Conservation (phyloP, 2,113 vertebrate species). For the Brachyistius frenatus region DNA sequence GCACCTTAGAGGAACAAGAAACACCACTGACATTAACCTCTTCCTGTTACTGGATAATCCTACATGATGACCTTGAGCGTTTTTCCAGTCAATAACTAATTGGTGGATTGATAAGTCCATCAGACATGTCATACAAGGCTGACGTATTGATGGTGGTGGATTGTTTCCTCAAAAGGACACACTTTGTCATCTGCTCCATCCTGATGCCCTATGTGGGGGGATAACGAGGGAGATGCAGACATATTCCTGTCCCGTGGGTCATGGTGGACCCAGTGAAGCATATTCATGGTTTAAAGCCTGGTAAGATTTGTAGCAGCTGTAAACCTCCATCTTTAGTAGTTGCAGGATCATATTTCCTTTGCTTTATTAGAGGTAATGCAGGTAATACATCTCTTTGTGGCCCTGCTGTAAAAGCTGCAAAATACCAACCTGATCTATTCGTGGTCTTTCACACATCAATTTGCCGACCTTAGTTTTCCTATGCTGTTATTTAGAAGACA, state of each 20-base stretch:
- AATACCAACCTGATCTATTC: slow-evolving; percentile 10
- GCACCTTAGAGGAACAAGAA: slow-evolving; percentile 2
- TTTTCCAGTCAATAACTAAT: slow-evolving; percentile 47
- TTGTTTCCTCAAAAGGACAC: slow-evolving; percentile 27
- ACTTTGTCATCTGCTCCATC: slow-evolving; percentile 18
- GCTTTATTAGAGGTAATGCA: slow-evolving; percentile 24
- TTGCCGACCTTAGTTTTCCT: background rate
- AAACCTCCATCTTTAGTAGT: slow-evolving; percentile 6
- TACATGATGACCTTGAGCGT: slow-evolving; percentile 45
- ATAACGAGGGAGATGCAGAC: slow-evolving; percentile 10
- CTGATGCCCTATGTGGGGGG: background rate
- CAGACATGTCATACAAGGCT: slow-evolving; percentile 44
- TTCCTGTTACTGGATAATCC: background rate
- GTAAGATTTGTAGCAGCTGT: background rate
- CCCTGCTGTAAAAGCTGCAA: slow-evolving; percentile 7
- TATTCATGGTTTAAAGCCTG: background rate
- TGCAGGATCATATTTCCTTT: slow-evolving; percentile 13
- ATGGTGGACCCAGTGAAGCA: background rate
- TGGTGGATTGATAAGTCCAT: slow-evolving; percentile 56
- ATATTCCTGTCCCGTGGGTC: background rate
- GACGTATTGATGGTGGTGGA: slow-evolving; percentile 37
- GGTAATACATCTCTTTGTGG: slow-evolving; percentile 20
- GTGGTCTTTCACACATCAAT: background rate
- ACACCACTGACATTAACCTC: slow-evolving; percentile 1
- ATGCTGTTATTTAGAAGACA: slow-evolving; percentile 23